Evolutionary conservation across 2,888 invertebrate species (phyloP), one percentile per base, ranked within the genome.

Genomic region (Helleia helle): DNA sequence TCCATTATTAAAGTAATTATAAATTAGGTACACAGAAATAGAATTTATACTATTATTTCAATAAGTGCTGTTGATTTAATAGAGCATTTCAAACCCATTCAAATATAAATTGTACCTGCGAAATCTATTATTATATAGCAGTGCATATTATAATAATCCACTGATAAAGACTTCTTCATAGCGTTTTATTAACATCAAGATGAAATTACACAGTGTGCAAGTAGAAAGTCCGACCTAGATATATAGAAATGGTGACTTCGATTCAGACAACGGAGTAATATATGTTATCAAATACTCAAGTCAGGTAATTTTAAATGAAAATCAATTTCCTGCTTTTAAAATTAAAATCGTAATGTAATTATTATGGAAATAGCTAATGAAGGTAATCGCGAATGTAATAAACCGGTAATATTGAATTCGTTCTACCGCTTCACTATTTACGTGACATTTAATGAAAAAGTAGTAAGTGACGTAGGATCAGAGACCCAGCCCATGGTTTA

Each of bases 181-280:
- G 22, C 18, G 34, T n/a, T 18, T 34, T 34, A 34, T 34, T 34
- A 12, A 34, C 7, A 18, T 34, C 17, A 18, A 17, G 17, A 34
- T 18, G 12, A 34, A 34, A 34, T 34, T 22, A 22, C 22, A 18
- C 18, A 18, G 18, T 18, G 18, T 12, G 12, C 34, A 34, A 18
- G 34, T 34, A 34, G 34, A 34, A 34, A 34, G 34, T 34, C 18
- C 34, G 34, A 34, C 34, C 34, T 34, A 18, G 34, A 34, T 34
- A 30, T n/a, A n/a, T 15, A 18, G 18, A 34, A 34, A 34, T 15
- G 31, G 31, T 17, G 31, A 18, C 34, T 34, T 22, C 22, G 18
- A 5, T 7, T 34, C 17, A 17, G 15, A 18, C 31, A 7, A 22
- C 18, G 18, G 31, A 12, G 18, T 17, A 31, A 17, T 22, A 12